These are phyloP conservation scores for Drosophila dives DNA, from an alignment of 2,888 invertebrate species.

Conservation along the genomic window DNA sequence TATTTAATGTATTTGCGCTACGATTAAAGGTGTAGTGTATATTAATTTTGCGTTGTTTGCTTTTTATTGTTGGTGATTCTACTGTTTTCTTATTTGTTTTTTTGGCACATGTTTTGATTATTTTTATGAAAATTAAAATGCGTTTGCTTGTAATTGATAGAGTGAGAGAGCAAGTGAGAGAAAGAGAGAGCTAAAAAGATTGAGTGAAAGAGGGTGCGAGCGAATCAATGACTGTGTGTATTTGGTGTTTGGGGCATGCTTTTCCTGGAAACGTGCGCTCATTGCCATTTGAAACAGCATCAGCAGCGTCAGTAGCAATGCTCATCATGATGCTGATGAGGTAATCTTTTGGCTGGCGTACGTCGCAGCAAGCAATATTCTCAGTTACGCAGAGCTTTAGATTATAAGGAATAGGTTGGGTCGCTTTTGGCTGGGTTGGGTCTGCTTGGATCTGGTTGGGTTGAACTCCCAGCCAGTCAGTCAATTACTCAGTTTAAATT, in stretches of 20 bases:
- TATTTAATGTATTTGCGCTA: neutral
- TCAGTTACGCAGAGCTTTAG: neutral
- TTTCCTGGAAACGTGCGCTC: constrained; percentile 75
- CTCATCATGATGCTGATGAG: constrained; percentile 57
- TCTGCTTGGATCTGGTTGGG: constrained; percentile 16
- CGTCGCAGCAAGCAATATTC: constrained; percentile 25
- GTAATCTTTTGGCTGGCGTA: constrained; percentile 59
- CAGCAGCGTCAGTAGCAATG: constrained; percentile 25
- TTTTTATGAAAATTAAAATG: constrained; percentile 79
- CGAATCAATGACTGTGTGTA: constrained; percentile 25
- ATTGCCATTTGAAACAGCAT: constrained; percentile 67
- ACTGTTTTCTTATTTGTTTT: neutral
- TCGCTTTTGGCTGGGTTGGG: constrained; percentile 1
- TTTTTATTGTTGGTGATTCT: constrained; percentile 6
- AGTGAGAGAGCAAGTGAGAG: constrained; percentile 1
- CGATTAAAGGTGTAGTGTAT: constrained; percentile 30
- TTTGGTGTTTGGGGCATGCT: constrained; percentile 62
- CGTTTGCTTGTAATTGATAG: constrained; percentile 76
- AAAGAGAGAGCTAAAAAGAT: neutral
- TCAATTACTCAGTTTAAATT: constrained; percentile 73
- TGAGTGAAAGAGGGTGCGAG: neutral
- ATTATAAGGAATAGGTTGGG: constrained; percentile 4
- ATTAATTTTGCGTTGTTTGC: neutral
- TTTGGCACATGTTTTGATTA: constrained; percentile 78
- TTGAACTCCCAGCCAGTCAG: constrained; percentile 46